These are phyloP conservation scores for Dicyrtoma fusca DNA, from an alignment of 2,888 invertebrate genomes.

Conservation along the genomic window DNA sequence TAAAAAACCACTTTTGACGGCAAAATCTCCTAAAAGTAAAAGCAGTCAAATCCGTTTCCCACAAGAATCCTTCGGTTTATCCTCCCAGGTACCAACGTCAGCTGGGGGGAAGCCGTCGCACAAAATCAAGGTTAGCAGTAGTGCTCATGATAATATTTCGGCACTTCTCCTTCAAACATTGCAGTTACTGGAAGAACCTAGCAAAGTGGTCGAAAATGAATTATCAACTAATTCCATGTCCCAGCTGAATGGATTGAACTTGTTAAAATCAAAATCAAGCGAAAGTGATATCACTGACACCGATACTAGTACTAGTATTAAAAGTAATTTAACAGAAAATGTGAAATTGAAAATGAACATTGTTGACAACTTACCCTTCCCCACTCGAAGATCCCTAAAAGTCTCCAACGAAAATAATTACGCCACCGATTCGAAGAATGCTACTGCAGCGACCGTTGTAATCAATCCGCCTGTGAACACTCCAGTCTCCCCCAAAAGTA, in stretches of 20 bases:
- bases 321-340: neutral
- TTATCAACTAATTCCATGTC: neutral
- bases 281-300: neutral
- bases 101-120: neutral
- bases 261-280: neutral
- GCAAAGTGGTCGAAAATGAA: neutral
- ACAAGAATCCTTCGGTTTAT: no score
- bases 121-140: neutral
- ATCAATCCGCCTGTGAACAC: slow-evolving; percentile 24
- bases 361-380: slow-evolving; percentile 14
- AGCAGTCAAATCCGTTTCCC: no score
- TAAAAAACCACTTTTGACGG: no score
- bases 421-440: neutral
- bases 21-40: no score
- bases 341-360: neutral
- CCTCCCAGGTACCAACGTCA: no score
- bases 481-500: slow-evolving; percentile 22
- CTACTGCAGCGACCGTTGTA: neutral
- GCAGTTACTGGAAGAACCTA: neutral
- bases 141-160: neutral
- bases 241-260: neutral
- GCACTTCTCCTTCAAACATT: slow-evolving; percentile 10
- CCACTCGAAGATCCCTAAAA: neutral
- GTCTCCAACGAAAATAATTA: neutral
- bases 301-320: neutral